Percentiles rank a stretch among this genome's conserved stretches.
Evolutionary conservation across 2,888 invertebrate species (phyloP).

Genomic region (Crematogaster levior): DNA sequence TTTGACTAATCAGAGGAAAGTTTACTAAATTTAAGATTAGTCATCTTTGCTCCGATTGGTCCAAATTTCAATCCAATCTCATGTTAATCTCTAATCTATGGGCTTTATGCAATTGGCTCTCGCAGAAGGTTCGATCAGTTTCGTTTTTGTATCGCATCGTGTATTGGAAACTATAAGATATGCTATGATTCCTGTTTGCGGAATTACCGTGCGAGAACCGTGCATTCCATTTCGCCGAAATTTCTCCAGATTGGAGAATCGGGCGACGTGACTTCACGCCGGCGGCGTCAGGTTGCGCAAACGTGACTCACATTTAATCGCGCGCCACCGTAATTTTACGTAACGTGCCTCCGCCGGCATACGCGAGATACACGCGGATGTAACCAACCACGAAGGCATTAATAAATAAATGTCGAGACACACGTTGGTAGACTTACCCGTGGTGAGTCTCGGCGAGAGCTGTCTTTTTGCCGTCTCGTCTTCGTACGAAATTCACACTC

Average conservation of each 20-base stretch:
- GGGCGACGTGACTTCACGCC: conserved; percentile 45
- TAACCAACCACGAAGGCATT: neutral
- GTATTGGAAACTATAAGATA: conserved; percentile 14
- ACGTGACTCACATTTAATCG: conserved; percentile 62
- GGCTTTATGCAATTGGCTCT: too few species aligned
- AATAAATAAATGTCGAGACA: conserved; percentile 5
- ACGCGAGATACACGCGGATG: too few species aligned
- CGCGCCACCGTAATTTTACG: conserved; percentile 61
- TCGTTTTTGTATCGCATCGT: neutral
- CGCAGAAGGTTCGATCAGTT: neutral
- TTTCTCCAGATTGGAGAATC: conserved; percentile 59
- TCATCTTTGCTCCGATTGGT: too few species aligned
- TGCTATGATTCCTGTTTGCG: conserved; percentile 24
- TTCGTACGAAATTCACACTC: neutral
- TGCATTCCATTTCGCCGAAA: conserved; percentile 47
- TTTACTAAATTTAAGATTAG: too few species aligned
- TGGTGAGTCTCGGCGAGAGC: neutral
- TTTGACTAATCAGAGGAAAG: too few species aligned
- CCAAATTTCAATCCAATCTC: too few species aligned
- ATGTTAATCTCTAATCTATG: too few species aligned
- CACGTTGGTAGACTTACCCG: conserved; percentile 23
- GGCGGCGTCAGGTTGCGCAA: conserved; percentile 61
- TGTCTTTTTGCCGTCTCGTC: neutral
- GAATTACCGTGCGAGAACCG: conserved; percentile 25
- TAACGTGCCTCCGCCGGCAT: conserved; percentile 48